phyloP scores from a whole-genome alignment of 2,888 invertebrate genomes.

The Octodonta nipae region DNA sequence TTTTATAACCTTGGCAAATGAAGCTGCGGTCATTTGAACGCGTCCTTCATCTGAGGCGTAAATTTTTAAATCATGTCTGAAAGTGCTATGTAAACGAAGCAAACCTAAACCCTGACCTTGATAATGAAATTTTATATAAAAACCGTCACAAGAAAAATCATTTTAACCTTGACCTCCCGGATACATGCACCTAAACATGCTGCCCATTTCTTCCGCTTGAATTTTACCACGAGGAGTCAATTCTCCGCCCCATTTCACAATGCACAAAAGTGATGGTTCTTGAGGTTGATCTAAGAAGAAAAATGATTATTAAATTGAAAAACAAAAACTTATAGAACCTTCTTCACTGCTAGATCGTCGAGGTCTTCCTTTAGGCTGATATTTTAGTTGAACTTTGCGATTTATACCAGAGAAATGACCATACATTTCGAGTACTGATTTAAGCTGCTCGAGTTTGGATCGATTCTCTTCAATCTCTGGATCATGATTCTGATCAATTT shows the following conservation, averaged over 20 bases:
- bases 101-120: constrained; percentile 95
- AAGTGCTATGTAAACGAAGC: constrained; percentile 90
- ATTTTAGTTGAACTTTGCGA: constrained; percentile 98
- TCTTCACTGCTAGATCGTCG: constrained; percentile 87
- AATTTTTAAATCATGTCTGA: constrained; percentile 96
- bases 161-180: constrained; percentile 95
- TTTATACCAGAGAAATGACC: constrained; percentile 99
- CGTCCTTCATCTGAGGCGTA: constrained; percentile 99
- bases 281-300: constrained; percentile 61
- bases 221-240: constrained; percentile 93
- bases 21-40: constrained; percentile 99
- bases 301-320: no score
- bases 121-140: no score
- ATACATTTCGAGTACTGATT: constrained; percentile 99
- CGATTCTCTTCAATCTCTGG: constrained; percentile 93
- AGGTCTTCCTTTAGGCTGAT: constrained; percentile 87
- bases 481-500: constrained; percentile 78
- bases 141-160: no score
- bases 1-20: constrained; percentile 99
- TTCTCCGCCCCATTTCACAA: constrained; percentile 99
- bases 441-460: constrained; percentile 91
- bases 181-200: constrained; percentile 98
- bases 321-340: no score
- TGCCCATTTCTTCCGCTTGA: constrained; percentile 92
- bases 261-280: constrained; percentile 88